A percentile compares a stretch with the other conserved stretches of the same genome.
These are phyloP conservation scores for Harpagifer antarcticus DNA, from an alignment of 2,797 vertebrate genomes.

Conservation along the genomic window DNA sequence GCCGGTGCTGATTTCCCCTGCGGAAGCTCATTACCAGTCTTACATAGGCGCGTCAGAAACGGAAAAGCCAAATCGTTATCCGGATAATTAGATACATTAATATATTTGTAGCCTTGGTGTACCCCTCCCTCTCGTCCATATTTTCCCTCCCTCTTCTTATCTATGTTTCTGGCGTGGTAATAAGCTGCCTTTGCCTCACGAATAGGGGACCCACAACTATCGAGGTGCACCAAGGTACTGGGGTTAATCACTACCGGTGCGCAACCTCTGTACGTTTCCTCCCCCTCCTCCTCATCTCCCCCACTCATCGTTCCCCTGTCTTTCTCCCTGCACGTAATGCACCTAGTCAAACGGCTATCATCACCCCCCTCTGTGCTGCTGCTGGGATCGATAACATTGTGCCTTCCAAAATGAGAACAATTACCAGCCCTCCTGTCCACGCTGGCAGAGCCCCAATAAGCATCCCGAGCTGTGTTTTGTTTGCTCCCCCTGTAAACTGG, in stretches of 20 bases:
- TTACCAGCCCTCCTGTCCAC: slow-evolving; percentile 59
- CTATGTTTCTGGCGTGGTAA: slow-evolving; percentile 28
- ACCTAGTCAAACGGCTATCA: slow-evolving; percentile 61
- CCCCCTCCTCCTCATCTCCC: slow-evolving; percentile 27
- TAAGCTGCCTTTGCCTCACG: slow-evolving; percentile 1
- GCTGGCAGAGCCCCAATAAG: slow-evolving; percentile 51
- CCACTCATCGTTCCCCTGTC: slow-evolving; percentile 9
- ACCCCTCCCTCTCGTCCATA: slow-evolving; percentile 38
- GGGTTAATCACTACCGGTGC: slow-evolving; percentile 59
- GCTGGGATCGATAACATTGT: slow-evolving; percentile 78
- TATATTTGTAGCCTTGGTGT: slow-evolving; percentile 58
- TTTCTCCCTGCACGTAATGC: slow-evolving; percentile 44
- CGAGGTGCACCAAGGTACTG: slow-evolving; percentile 25
- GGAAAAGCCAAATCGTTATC: slow-evolving; percentile 72
- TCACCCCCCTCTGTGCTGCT: slow-evolving; percentile 60
- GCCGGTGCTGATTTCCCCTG: slow-evolving; percentile 53
- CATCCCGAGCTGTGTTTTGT: slow-evolving; percentile 27
- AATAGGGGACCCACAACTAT: slow-evolving; percentile 29
- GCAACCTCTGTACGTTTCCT: slow-evolving; percentile 58
- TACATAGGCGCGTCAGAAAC: slow-evolving; percentile 31
- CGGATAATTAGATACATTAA: slow-evolving; percentile 74
- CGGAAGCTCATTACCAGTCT: slow-evolving; percentile 52
- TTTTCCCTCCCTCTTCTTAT: slow-evolving; percentile 24
- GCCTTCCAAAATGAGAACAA: slow-evolving; percentile 72
- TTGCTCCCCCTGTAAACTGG: slow-evolving; percentile 21